Evolutionary conservation across 2,888 invertebrate genomes (phyloP).

Genomic region (Tinea semifulvella): DNA sequence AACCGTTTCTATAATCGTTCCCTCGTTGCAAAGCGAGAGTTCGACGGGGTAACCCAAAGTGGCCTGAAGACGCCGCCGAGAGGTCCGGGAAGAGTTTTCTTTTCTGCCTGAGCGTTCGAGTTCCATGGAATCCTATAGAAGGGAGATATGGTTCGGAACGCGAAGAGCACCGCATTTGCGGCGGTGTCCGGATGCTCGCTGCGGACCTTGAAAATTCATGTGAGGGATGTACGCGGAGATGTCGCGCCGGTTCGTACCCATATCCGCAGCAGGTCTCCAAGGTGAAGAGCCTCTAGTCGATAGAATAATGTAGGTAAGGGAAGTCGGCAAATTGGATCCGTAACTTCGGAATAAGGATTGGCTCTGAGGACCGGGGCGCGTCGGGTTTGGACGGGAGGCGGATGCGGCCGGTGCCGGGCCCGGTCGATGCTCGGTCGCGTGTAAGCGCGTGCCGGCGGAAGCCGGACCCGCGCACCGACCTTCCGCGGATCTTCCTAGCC

Average conservation of each 20-base stretch:
- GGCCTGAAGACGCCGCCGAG: constrained; percentile 66
- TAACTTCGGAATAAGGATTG: constrained; percentile 77
- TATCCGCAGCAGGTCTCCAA: constrained; percentile 82
- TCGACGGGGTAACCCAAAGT: constrained; percentile 46
- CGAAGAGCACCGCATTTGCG: constrained; percentile 34
- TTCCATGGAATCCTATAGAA: constrained; percentile 55
- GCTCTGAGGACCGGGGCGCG: constrained; percentile 74
- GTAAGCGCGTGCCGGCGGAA: constrained; percentile 33
- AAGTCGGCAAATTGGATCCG: constrained; percentile 74
- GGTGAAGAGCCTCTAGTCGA: constrained; percentile 74
- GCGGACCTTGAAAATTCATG: constrained; percentile 42
- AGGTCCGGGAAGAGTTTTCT: constrained; percentile 56
- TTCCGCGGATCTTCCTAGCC: constrained; percentile 28
- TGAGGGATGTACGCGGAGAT: constrained; percentile 36
- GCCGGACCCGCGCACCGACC: constrained; percentile 28
- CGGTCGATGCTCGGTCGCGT: constrained; percentile 23
- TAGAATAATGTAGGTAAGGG: constrained; percentile 74
- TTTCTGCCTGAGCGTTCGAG: constrained; percentile 53
- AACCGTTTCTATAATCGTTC: constrained; percentile 53
- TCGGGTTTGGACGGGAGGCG: constrained; percentile 59
- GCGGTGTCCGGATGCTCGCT: constrained; percentile 36
- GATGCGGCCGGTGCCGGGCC: constrained; percentile 25
- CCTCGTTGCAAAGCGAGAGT: constrained; percentile 30
- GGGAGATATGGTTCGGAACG: constrained; percentile 58
- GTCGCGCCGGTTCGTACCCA: constrained; percentile 67